Evolutionary conservation across 2,888 invertebrate genomes (phyloP), one percentile per base, ranked within the genome.

Genomic region (Magallana nippona): DNA sequence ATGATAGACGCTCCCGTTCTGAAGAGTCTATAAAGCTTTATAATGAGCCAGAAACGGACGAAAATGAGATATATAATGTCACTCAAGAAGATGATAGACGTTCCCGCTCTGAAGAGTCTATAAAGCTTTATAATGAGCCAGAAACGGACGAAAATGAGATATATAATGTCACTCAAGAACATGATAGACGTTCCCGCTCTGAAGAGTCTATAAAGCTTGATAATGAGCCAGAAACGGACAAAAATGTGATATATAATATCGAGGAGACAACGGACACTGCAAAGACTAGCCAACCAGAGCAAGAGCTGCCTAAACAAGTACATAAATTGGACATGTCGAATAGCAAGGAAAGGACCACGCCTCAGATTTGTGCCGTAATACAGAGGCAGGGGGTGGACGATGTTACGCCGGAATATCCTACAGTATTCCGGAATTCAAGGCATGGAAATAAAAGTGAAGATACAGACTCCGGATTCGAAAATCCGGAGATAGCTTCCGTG

Each of bases 401-500:
- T 44, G 8, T 44, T 44, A 27, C 27, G 27, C 44, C 3, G 44
- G 44, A 44, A 44, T 44, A 44, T 44, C 44, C 44, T 44, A 44
- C 44, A 44, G 44, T 44, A 44, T 44, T 5, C 44, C 44, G 44
- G 22, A 71, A 27, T 71, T 22, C 19, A 71, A 71, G 22, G 11
- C 27, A 71, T 27, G 71, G 10, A 5, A 13, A 71, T 71, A 71
- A 71, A 71, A 27, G 71, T 71, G 71, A 71, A 13, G 71, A 71
- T 32, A 19, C 71, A 27, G 71, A 71, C 13, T 71, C 71, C 1
- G 71, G 71, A 32, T 71, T 71, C 32, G 71, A 71, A 71, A 71
- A 71, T 15, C 71, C 71, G 22, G 71, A 71, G 32, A 71, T 71
- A 22, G 71, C 71, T 27, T 71, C 71, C 27, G 71, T 71, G 11